Percentiles rank a stretch among this genome's conserved stretches.
Conservation (phyloP, 2,113 vertebrate species). For the Ifrita kowaldi region DNA sequence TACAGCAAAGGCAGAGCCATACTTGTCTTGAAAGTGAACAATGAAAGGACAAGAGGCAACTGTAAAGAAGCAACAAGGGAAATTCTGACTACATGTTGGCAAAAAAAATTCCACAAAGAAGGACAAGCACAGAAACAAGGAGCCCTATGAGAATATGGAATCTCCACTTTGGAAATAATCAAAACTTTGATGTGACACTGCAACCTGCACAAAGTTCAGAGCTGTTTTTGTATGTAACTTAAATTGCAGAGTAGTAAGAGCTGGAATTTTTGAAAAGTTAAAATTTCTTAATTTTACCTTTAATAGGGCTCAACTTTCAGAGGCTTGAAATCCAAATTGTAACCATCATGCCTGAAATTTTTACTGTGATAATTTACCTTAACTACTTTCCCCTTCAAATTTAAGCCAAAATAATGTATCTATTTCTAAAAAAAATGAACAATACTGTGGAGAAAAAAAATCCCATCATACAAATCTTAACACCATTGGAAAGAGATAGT, state of each 20-base stretch:
- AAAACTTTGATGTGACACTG: background rate
- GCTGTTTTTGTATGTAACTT: background rate
- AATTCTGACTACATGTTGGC: background rate
- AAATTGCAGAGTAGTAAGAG: background rate
- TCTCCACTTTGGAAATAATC: background rate
- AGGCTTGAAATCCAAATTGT: background rate
- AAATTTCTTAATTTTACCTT: background rate
- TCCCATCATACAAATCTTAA: background rate
- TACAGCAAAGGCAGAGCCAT: background rate
- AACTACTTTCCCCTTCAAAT: background rate
- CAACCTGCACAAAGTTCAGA: background rate
- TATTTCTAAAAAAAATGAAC: background rate
- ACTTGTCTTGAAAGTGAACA: background rate
- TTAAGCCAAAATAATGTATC: background rate
- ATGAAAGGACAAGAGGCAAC: fast-evolving
- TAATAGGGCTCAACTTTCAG: background rate
- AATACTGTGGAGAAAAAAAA: background rate
- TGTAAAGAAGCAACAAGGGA: background rate
- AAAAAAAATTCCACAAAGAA: background rate
- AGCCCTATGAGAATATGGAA: background rate
- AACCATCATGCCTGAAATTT: background rate
- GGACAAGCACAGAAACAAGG: background rate
- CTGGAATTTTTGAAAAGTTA: background rate
- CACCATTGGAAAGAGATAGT: background rate
- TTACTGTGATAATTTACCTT: background rate